A percentile compares a stretch with the other conserved stretches of the same genome.
Evolutionary conservation across 2,113 vertebrate genomes (phyloP).

Genomic region (Xenopus borealis): DNA sequence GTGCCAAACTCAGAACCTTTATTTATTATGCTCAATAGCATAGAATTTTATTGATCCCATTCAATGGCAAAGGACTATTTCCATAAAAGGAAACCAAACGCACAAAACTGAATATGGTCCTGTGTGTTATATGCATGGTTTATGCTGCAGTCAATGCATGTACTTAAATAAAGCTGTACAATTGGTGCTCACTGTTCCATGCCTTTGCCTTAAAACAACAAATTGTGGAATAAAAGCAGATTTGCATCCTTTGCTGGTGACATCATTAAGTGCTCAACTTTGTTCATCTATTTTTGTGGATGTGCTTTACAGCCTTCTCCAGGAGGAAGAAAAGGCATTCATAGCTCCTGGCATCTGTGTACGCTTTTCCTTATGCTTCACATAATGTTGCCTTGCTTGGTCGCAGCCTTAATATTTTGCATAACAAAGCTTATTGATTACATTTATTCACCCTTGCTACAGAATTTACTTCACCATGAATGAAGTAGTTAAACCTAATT

Average conservation of each 20-base stretch:
- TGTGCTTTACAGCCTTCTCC: constrained; percentile 18
- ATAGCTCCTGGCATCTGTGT: background rate
- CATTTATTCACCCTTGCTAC: too few relatives aligned
- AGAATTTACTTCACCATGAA: too few relatives aligned
- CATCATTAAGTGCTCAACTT: constrained; percentile 21
- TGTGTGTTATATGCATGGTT: background rate
- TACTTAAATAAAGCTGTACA: background rate
- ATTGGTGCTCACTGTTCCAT: constrained; percentile 19
- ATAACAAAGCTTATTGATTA: too few relatives aligned
- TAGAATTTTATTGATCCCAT: background rate
- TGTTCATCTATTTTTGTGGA: constrained; percentile 17
- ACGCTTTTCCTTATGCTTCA: background rate
- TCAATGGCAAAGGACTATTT: background rate
- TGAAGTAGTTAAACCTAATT: background rate
- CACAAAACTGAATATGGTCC: background rate
- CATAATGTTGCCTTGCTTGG: too few relatives aligned
- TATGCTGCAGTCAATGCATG: constrained; percentile 8
- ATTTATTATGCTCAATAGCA: too few relatives aligned
- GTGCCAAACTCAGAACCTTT: too few relatives aligned
- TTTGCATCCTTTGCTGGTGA: constrained; percentile 19
- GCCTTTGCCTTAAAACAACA: constrained; percentile 15
- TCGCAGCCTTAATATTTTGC: too few relatives aligned
- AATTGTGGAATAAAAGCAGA: constrained; percentile 18
- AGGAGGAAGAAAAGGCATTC: background rate
- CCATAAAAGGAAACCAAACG: background rate